Evolutionary conservation across 1,140 invertebrate species (phyloP), one percentile per base, ranked within the genome.

Genomic region (Calliphora vicina): DNA sequence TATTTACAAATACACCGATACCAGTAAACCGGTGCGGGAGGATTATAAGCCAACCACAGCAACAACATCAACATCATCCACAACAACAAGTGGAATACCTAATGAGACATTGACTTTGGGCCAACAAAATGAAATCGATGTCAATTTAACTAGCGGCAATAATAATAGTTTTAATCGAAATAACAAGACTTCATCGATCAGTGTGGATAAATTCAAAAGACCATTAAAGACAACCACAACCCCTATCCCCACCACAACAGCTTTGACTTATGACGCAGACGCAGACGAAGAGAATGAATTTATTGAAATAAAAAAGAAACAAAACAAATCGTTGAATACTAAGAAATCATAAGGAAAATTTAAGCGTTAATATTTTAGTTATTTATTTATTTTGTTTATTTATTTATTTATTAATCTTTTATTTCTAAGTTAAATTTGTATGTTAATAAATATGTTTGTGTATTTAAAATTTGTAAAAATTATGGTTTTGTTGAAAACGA

Each of bases 1-100:
- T 1, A 91, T 93, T 29, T 92, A 92, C 83, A 87, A 91, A 80
- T 89, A 92, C 23, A 91, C 91, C 84, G 92, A 92, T 85, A 88
- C 91, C 20, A 92, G 91, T 84, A 83, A 89, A 26, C 91, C 91
- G 10, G 25, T 86, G 27, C 84, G 84, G 82, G 71, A 45, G 29
- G 45, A 82, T 23, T 27, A 82, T 57, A 57, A 82, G 17, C 71
- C 67, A 1, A 27, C 78, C 0, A 57, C 61, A 1, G 13, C 73
- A 43, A 15, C 20, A 20, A 42, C 35, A 80, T 42, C 20, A 35
- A 86, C n/a, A n/a, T n/a, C n/a, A n/a, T n/a, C n/a, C n/a, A n/a
- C n/a, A 74, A 23, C 73, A 43, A n/a, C 73, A 76, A 76, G 4
- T 17, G 26, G 8, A 76, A 1, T 29, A 8, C 5, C 26, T 3